Percentiles rank a stretch among this genome's conserved stretches.
Conservation (phyloP, 2,113 vertebrate genomes). For the Podarcis muralis region DNA sequence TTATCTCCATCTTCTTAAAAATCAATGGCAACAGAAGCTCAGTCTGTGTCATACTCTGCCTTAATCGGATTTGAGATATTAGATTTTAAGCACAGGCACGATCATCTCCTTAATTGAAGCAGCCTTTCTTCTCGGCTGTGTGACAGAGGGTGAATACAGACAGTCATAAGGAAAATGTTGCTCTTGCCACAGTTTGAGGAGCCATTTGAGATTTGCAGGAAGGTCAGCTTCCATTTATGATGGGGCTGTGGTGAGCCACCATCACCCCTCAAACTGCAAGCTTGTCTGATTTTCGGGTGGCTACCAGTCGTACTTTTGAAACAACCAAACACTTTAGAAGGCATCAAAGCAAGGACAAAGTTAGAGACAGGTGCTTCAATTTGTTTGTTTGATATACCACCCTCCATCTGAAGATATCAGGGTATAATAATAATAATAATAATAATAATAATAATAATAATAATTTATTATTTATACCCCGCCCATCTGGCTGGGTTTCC, state of each 20-base stretch:
- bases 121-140: conserved; percentile 38
- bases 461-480: too few species aligned
- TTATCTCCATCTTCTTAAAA: conserved; percentile 53
- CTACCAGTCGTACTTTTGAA: too few species aligned
- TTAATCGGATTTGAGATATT: conserved; percentile 60
- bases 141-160: neutral
- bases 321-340: neutral
- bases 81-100: conserved; percentile 49
- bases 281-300: too few species aligned
- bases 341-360: too few species aligned
- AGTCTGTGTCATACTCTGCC: conserved; percentile 37
- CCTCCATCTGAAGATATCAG: too few species aligned
- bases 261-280: neutral
- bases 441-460: too few species aligned
- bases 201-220: neutral
- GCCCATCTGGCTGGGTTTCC: too few species aligned
- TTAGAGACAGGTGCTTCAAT: too few species aligned
- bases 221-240: neutral
- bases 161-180: neutral
- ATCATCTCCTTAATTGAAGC: conserved; percentile 49
- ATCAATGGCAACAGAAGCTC: conserved; percentile 50
- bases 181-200: neutral
- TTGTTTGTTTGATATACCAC: too few species aligned
- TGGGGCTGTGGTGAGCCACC: neutral
- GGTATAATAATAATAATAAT: too few species aligned